Evolutionary conservation across 2,113 vertebrate genomes (phyloP), one percentile per base, ranked within the genome.

Genomic region (Gopherus evgoodei): DNA sequence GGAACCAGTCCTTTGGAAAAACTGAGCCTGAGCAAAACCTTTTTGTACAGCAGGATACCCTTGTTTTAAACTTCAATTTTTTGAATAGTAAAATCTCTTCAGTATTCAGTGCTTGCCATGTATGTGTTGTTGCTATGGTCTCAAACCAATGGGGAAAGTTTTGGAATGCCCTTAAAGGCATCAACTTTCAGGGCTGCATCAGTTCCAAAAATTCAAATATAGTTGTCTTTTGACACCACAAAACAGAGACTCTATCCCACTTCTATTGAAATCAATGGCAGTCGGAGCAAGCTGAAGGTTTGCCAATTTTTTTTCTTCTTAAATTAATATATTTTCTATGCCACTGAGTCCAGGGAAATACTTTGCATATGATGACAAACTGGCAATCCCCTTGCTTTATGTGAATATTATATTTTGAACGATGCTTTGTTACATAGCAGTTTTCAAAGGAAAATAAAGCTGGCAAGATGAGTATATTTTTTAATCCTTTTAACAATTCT

Each of bases 61-160:
- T 92, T 90, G 65, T 49, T 81, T 80, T 96, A 97, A 91, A 91
- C 87, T 88, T 90, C 84, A 81, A 81, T 86, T 27, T 57, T 57
- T 84, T 96, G 93, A 95, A 44, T 83, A 93, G 88, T 94, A 96
- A 95, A 96, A 90, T 87, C 94, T 95, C 54, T 96, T 93, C 95
- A 93, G 90, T 90, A 87, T 50, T 97, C 92, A 94, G 89, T 87
- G 93, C 72, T 86, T 92, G 83, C 59, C 88, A 76, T 81, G 83
- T 80, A 14, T 96, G 89, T 91, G 95, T 86, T 94, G 97, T 98
- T 97, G 92, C 96, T 93, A 96, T 97, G 95, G 97, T 94, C 91
- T 90, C 95, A 86, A 91, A 86, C 79, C 92, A 96, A 95, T 88
- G 35, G 91, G 78, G 88, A 96, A 93, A 91, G 91, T 44, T 87